phyloP scores from a whole-genome alignment of 2,113 vertebrate species.

The Ciconia boyciana region DNA sequence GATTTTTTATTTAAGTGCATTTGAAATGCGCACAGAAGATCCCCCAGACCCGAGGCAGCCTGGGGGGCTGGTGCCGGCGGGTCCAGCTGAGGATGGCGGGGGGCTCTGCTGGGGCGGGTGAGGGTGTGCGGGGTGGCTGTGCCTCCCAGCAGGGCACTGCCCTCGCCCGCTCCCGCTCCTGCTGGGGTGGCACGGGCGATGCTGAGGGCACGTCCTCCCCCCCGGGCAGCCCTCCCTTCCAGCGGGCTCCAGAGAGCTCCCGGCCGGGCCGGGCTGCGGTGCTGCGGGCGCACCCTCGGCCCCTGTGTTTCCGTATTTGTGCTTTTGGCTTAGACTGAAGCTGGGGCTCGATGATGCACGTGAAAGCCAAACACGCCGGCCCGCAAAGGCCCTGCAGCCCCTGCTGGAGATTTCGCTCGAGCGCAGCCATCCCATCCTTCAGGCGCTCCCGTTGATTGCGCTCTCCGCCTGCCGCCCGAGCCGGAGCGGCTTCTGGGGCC shows the following conservation, averaged over 20 bases:
- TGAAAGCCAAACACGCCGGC: background rate
- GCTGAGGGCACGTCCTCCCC: background rate
- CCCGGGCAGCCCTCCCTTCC: background rate
- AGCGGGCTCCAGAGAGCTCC: background rate
- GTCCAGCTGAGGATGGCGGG: accelerated
- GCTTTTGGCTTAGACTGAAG: background rate
- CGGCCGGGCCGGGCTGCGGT: background rate
- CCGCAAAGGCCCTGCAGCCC: background rate
- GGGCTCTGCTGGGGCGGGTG: accelerated
- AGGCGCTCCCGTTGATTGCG: accelerated
- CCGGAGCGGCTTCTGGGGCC: background rate
- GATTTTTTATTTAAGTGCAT: background rate
- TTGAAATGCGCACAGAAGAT: background rate
- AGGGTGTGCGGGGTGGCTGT: background rate
- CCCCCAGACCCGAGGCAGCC: background rate
- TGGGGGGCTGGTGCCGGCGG: background rate
- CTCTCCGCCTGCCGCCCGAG: background rate
- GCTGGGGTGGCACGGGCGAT: accelerated
- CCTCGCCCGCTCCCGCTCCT: accelerated
- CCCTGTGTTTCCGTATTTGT: background rate
- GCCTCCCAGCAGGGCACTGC: background rate
- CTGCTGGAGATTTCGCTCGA: background rate
- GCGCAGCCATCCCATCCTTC: background rate
- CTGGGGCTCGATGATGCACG: accelerated
- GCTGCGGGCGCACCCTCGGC: background rate